These are phyloP conservation scores for Holacanthus passer DNA, from an alignment of 2,113 vertebrate species.

Conservation along the genomic window DNA sequence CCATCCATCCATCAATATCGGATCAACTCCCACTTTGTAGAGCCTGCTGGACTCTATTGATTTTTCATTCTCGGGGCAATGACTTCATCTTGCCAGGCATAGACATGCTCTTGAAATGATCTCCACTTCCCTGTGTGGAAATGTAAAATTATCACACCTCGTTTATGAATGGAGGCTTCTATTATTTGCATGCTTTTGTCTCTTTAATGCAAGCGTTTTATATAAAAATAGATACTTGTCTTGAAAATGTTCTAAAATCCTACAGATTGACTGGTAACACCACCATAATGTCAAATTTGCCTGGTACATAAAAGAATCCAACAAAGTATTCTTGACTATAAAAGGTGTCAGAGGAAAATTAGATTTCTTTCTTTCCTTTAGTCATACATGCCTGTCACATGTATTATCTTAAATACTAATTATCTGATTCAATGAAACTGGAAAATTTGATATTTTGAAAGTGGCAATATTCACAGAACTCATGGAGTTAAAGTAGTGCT, in stretches of 20 bases:
- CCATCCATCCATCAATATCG: constrained; percentile 62
- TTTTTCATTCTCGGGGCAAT: constrained; percentile 64
- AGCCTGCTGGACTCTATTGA: constrained; percentile 63
- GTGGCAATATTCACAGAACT: no score
- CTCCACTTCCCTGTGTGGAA: constrained; percentile 8
- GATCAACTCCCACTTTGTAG: constrained; percentile 61
- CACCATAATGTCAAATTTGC: neutral
- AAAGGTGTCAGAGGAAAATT: neutral
- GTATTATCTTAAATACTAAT: neutral
- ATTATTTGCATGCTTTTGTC: neutral
- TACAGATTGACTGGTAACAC: no score
- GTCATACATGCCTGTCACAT: neutral
- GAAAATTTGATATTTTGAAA: neutral
- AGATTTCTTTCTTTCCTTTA: neutral
- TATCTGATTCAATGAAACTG: neutral
- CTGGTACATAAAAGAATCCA: neutral
- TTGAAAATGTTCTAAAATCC: neutral
- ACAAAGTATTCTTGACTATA: no score
- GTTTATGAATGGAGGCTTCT: neutral
- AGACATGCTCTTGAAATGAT: constrained; percentile 16
- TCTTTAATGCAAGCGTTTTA: neutral
- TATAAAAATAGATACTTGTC: neutral
- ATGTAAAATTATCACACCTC: neutral
- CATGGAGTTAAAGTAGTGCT: neutral
- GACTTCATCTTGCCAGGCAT: constrained; percentile 56